Evolutionary conservation across 2,888 invertebrate genomes (phyloP).

Genomic region (Drosophila siamana): DNA sequence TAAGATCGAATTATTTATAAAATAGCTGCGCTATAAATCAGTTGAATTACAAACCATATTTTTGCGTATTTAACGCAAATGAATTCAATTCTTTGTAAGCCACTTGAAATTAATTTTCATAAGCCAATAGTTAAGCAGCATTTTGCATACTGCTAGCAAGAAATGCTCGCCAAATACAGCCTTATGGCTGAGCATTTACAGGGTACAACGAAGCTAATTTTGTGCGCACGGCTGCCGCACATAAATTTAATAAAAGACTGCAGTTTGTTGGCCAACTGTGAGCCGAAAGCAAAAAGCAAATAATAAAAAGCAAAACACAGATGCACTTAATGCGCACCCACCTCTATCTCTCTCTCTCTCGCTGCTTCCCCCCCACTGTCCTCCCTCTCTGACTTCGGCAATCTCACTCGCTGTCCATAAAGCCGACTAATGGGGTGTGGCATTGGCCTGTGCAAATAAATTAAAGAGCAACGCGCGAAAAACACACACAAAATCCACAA

Average conservation of each 20-base stretch:
- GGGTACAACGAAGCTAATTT: slow-evolving; percentile 49
- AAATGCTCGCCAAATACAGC: neutral
- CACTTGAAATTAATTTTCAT: too few species aligned
- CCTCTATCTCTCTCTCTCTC: slow-evolving; percentile 18
- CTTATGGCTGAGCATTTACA: too few species aligned
- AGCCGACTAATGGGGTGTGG: slow-evolving; percentile 73
- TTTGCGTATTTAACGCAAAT: too few species aligned
- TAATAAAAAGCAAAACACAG: slow-evolving; percentile 48
- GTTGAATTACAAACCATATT: too few species aligned
- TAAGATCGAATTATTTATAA: too few species aligned
- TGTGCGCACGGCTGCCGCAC: slow-evolving; percentile 66
- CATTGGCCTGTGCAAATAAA: slow-evolving; percentile 77
- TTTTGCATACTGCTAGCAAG: neutral
- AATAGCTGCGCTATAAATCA: too few species aligned
- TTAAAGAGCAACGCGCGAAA: slow-evolving; percentile 73
- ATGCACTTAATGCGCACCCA: slow-evolving; percentile 64
- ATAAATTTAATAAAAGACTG: slow-evolving; percentile 75
- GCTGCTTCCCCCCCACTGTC: slow-evolving; percentile 5
- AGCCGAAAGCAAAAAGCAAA: slow-evolving; percentile 17
- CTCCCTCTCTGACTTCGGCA: neutral
- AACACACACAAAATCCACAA: slow-evolving; percentile 55
- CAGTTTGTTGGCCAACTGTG: slow-evolving; percentile 48
- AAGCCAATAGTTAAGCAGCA: too few species aligned
- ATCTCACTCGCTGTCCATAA: neutral
- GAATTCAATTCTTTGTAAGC: too few species aligned